Evolutionary conservation across 2,888 invertebrate genomes (phyloP).

Genomic region (Drosophila paranaensis): DNA sequence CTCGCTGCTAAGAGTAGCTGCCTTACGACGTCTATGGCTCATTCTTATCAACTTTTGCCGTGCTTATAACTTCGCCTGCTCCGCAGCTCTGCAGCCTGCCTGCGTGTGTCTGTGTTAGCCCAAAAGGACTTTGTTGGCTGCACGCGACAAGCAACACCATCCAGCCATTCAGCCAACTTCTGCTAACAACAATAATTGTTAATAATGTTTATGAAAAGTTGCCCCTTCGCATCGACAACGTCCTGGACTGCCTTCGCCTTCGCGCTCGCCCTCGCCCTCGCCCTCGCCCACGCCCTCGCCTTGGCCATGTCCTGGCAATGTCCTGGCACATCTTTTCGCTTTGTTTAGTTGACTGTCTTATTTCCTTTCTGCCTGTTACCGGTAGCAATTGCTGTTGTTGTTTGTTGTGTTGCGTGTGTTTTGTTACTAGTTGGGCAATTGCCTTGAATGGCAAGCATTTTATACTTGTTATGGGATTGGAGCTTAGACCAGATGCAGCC

Average conservation of each 20-base stretch:
- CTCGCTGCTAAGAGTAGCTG: constrained; percentile 68
- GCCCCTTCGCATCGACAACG: constrained; percentile 44
- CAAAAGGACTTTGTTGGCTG: constrained; percentile 65
- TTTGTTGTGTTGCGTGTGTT: constrained; percentile 11
- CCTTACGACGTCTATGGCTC: constrained; percentile 78
- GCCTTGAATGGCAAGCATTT: constrained; percentile 67
- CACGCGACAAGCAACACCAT: constrained; percentile 71
- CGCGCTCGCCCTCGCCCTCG: constrained; percentile 35
- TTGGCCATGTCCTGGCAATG: constrained; percentile 37
- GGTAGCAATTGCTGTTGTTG: constrained; percentile 38
- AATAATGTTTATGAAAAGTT: constrained; percentile 82
- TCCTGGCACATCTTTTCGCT: constrained; percentile 70
- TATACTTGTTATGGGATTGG: constrained; percentile 47
- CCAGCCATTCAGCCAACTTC: constrained; percentile 63
- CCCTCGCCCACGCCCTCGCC: constrained; percentile 37
- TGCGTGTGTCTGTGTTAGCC: constrained; percentile 25
- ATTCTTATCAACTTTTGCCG: constrained; percentile 77
- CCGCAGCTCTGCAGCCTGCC: not conserved
- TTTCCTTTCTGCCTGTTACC: constrained; percentile 52
- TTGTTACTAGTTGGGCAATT: constrained; percentile 63
- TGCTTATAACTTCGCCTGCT: constrained; percentile 70
- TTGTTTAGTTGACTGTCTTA: constrained; percentile 69
- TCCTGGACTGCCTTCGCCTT: constrained; percentile 38
- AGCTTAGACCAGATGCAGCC: constrained; percentile 32
- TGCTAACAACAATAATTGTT: constrained; percentile 80